Percentiles rank a stretch among this genome's conserved stretches.
Conservation (phyloP, 2,888 invertebrate species). For the Eupithecia abbreviata region DNA sequence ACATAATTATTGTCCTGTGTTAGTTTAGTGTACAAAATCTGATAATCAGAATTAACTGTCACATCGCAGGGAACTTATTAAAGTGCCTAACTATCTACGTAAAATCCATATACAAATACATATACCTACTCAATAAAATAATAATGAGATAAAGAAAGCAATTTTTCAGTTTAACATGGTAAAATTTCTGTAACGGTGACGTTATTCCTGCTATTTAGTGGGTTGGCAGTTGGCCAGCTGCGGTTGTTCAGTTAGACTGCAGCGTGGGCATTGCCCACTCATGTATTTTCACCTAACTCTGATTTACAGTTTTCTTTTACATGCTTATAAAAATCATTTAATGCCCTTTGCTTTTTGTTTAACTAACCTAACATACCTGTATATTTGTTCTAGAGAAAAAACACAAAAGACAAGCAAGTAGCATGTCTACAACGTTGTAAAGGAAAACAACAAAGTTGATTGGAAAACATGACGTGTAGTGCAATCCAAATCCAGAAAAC, state of each 20-base stretch:
- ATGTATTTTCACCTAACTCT: conserved; percentile 56
- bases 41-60: not conserved
- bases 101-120: not conserved
- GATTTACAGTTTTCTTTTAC: conserved; percentile 45
- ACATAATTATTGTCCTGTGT: not conserved
- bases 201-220: conserved; percentile 80
- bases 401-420: not conserved
- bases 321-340: not conserved
- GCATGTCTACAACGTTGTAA: not conserved
- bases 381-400: not conserved
- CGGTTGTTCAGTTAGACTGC: conserved; percentile 64
- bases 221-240: conserved; percentile 76
- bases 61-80: not conserved
- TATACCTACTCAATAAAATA: not conserved
- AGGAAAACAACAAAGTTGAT: conserved; percentile 15
- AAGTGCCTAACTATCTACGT: not conserved
- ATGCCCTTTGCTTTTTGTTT: not conserved
- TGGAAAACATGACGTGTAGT: conserved; percentile 9
- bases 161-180: conserved; percentile 13
- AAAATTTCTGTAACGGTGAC: conserved; percentile 49
- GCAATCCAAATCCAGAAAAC: conserved; percentile 42
- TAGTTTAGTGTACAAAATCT: too few relatives aligned
- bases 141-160: not conserved
- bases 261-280: conserved; percentile 72
- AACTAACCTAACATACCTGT: not conserved